Percentiles rank a stretch among this genome's conserved stretches.
These are phyloP conservation scores for Pseudomyrmex cubaensis DNA, from an alignment of 1,140 invertebrate genomes.

Conservation along the genomic window DNA sequence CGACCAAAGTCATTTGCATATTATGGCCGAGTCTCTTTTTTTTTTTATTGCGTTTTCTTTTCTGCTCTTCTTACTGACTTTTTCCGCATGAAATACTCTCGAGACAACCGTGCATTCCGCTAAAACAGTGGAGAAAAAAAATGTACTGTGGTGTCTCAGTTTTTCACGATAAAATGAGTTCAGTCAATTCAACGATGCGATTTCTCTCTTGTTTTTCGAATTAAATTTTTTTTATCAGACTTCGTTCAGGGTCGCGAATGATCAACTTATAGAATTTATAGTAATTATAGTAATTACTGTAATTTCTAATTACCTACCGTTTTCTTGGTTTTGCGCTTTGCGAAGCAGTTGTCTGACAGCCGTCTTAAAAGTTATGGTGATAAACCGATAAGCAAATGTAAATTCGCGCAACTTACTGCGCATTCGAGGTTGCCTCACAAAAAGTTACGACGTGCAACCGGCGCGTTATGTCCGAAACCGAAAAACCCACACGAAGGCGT, in stretches of 20 bases:
- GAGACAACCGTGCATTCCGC: background rate
- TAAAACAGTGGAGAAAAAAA: background rate
- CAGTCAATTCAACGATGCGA: background rate
- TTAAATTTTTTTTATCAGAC: background rate
- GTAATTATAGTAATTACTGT: background rate
- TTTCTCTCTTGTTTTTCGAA: background rate
- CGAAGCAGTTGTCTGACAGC: background rate
- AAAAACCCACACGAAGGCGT: background rate
- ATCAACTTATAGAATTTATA: constrained; percentile 41
- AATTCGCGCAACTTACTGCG: constrained; percentile 64
- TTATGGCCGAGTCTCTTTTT: constrained; percentile 42
- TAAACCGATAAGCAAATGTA: constrained; percentile 67
- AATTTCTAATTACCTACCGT: constrained; percentile 25
- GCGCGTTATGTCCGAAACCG: background rate
- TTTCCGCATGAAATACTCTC: background rate
- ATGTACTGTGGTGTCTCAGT: background rate
- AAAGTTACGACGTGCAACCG: constrained; percentile 17
- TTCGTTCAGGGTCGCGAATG: background rate
- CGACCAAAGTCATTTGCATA: constrained; percentile 61
- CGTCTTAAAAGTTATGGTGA: constrained; percentile 61
- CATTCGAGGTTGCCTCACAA: constrained; percentile 9
- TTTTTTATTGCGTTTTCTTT: background rate
- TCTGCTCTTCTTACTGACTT: background rate
- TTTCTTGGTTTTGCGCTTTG: constrained; percentile 39
- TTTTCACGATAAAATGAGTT: background rate